Conservation (phyloP, 2,888 invertebrate genomes). For the Biston betularia region DNA sequence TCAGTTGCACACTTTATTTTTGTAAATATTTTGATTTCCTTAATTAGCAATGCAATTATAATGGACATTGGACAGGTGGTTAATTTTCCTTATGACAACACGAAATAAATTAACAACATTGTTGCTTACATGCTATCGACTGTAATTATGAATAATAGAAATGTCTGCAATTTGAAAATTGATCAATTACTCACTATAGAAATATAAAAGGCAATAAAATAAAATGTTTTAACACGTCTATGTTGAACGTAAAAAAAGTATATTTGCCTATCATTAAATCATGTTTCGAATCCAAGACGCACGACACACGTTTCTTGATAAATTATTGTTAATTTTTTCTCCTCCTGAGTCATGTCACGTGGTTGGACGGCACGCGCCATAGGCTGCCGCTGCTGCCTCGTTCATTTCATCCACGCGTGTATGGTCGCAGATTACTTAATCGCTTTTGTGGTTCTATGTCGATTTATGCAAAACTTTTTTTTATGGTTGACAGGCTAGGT, state of each 20-base stretch:
- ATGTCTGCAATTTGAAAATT: constrained; percentile 31
- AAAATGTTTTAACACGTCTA: constrained; percentile 42
- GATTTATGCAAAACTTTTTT: background rate
- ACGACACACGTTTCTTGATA: constrained; percentile 48
- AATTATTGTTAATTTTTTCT: constrained; percentile 47
- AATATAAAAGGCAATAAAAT: constrained; percentile 39
- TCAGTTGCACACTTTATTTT: background rate
- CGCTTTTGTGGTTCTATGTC: background rate
- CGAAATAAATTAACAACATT: constrained; percentile 10
- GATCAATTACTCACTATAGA: constrained; percentile 32
- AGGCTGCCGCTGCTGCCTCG: constrained; percentile 2
- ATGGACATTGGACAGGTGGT: background rate
- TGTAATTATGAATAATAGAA: constrained; percentile 31
- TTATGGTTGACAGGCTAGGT: too few species aligned
- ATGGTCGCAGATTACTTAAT: background rate
- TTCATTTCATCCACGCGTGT: background rate
- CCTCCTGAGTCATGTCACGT: constrained; percentile 49
- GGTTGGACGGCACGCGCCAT: constrained; percentile 55
- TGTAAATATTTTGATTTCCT: constrained; percentile 4
- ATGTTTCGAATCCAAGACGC: constrained; percentile 47
- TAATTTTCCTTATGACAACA: background rate
- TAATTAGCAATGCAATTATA: constrained; percentile 12
- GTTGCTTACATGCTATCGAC: constrained; percentile 6
- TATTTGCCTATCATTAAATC: constrained; percentile 48
- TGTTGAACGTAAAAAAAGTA: constrained; percentile 32